phyloP scores from a whole-genome alignment of 2,888 invertebrate species.

The Flabesymbios commensalis region DNA sequence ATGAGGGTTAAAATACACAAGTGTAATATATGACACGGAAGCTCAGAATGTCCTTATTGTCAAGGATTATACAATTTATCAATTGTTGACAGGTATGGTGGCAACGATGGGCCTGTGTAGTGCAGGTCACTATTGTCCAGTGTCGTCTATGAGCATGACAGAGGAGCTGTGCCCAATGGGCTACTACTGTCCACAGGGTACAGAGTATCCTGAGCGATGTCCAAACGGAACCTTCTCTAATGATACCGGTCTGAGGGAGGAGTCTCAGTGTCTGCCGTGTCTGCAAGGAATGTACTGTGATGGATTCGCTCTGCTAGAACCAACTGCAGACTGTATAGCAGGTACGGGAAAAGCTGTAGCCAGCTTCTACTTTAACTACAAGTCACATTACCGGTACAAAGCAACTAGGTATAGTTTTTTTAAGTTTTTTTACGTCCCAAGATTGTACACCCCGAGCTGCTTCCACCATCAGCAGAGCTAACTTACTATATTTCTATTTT shows the following conservation, averaged over 20 bases:
- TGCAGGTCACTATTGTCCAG: constrained; percentile 51
- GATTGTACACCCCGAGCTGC: no score
- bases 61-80: no score
- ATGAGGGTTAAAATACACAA: no score
- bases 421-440: no score
- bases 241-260: constrained; percentile 39
- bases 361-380: no score
- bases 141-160: constrained; percentile 41
- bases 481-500: no score
- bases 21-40: no score
- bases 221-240: constrained; percentile 57
- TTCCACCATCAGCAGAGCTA: no score
- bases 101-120: constrained; percentile 48
- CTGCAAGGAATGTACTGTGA: constrained; percentile 53
- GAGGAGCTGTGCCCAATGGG: constrained; percentile 46
- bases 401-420: no score
- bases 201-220: constrained; percentile 46
- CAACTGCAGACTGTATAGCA: constrained; percentile 50
- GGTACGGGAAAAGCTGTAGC: constrained; percentile 37
- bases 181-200: constrained; percentile 48
- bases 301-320: constrained; percentile 44
- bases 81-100: constrained; percentile 48
- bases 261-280: constrained; percentile 46
- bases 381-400: no score
- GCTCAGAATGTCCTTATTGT: no score